Conservation (phyloP, 2,797 vertebrate species). For the Presbytis comata region DNA sequence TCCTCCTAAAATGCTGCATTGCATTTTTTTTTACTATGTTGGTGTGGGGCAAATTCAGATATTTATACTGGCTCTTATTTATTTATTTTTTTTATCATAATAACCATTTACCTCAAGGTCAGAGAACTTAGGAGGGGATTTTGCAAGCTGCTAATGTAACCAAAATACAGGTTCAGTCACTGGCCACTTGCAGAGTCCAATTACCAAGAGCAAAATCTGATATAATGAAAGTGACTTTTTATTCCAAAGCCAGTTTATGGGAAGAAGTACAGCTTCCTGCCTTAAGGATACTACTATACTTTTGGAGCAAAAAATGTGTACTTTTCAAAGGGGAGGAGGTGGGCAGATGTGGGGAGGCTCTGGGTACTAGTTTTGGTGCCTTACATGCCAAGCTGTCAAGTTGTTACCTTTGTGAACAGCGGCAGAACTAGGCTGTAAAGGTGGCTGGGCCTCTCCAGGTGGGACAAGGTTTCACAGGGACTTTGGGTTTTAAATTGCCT, state of each 20-base stretch:
- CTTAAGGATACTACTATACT: background rate
- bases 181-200: background rate
- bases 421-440: no score
- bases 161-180: background rate
- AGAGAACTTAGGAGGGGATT: background rate
- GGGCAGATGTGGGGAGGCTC: background rate
- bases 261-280: background rate
- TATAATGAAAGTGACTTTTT: background rate
- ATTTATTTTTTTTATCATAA: background rate
- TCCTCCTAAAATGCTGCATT: background rate
- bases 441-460: no score
- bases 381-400: background rate
- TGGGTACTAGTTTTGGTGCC: background rate
- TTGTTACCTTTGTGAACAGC: background rate
- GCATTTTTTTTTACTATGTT: background rate
- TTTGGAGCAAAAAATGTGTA: background rate
- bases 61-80: background rate
- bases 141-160: background rate
- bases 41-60: background rate
- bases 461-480: background rate
- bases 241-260: background rate
- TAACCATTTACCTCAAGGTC: background rate
- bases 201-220: background rate
- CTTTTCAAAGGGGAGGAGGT: background rate
- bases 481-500: background rate